Evolutionary conservation across 2,113 vertebrate genomes (phyloP).

Genomic region (Hemibagrus wyckioides): DNA sequence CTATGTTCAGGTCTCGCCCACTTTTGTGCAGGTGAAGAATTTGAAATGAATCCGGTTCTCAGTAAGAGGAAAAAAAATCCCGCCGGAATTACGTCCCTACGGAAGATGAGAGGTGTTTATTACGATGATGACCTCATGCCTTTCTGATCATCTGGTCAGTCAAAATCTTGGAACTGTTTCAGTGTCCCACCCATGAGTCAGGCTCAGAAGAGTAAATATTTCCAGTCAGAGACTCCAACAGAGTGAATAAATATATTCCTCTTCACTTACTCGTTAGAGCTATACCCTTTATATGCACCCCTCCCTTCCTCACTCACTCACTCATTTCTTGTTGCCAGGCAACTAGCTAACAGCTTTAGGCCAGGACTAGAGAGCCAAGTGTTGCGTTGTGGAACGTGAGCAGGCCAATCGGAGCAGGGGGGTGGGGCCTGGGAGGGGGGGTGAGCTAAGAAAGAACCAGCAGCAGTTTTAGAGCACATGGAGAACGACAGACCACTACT

Average conservation of each 20-base stretch:
- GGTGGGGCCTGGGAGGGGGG: slow-evolving; percentile 1
- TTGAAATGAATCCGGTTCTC: not conserved
- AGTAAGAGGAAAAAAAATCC: slow-evolving; percentile 36
- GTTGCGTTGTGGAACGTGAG: not conserved
- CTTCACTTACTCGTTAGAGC: slow-evolving; percentile 9
- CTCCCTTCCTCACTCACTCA: not conserved
- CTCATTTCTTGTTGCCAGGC: slow-evolving; percentile 32
- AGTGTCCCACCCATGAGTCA: not conserved
- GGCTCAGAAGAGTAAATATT: not conserved
- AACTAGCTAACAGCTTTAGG: slow-evolving; percentile 28
- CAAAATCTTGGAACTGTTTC: not conserved
- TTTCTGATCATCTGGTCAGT: not conserved
- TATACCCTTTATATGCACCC: not conserved
- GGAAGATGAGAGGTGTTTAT: not conserved
- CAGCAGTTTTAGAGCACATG: slow-evolving; percentile 17
- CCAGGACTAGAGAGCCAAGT: not conserved
- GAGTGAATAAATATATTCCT: slow-evolving; percentile 9
- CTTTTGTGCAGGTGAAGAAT: slow-evolving; percentile 33
- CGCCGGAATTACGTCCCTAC: no score
- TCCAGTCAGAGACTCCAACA: not conserved
- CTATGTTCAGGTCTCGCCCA: not conserved
- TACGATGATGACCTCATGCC: not conserved
- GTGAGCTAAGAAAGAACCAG: not conserved
- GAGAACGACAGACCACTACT: not conserved
- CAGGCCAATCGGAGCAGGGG: not conserved